phyloP scores from a whole-genome alignment of 2,797 vertebrate species.

The Nasua narica region DNA sequence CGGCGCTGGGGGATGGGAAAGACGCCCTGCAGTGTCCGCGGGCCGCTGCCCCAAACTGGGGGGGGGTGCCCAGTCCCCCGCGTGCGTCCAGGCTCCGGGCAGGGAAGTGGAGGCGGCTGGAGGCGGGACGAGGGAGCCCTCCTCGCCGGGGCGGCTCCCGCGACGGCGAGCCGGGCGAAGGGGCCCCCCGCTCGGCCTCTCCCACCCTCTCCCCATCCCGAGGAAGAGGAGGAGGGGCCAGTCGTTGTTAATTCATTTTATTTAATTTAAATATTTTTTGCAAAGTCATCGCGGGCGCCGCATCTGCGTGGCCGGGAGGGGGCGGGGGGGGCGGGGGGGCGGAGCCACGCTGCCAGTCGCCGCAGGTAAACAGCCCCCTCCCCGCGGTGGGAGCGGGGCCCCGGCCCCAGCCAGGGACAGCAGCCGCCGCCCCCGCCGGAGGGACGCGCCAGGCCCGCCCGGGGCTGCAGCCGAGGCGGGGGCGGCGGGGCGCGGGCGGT shows the following conservation, averaged over 20 bases:
- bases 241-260: neutral
- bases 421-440: slow-evolving; percentile 55
- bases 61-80: neutral
- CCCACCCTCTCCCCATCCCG: neutral
- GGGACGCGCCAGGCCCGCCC: slow-evolving; percentile 14
- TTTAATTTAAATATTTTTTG: slow-evolving; percentile 5
- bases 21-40: neutral
- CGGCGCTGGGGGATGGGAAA: too few species aligned
- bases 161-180: neutral
- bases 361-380: slow-evolving; percentile 67
- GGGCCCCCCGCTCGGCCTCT: neutral
- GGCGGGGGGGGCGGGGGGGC: neutral
- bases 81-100: neutral
- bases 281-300: slow-evolving; percentile 63
- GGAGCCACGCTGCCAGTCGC: slow-evolving; percentile 50
- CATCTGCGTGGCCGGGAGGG: slow-evolving; percentile 1
- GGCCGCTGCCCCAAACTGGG: neutral
- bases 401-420: neutral
- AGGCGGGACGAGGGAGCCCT: neutral
- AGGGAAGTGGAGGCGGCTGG: neutral
- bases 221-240: neutral
- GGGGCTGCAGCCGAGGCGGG: slow-evolving; percentile 35
- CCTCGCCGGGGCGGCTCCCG: neutral
- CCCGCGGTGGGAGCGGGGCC: slow-evolving; percentile 28
- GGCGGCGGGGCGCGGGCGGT: neutral